Base-by-base conservation (phyloP, 2,888 invertebrate species). In the Phortica magna region DNA sequence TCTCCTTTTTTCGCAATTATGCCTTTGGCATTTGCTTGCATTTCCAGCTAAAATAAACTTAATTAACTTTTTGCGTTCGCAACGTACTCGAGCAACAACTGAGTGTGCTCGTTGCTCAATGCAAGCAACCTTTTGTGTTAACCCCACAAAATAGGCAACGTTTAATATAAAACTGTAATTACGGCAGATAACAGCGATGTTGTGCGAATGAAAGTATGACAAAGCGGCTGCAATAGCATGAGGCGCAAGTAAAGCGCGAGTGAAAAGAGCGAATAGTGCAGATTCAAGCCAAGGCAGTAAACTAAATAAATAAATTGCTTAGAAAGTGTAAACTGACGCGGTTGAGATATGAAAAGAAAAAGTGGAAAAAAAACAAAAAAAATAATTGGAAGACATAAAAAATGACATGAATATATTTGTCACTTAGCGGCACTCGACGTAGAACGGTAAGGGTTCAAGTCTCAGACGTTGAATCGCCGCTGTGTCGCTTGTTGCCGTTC, bases 1-100 rank as follows among this genome's bases (percentile, higher is more conserved):
- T 31, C 31, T 31, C 82, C 79, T 19, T 17, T 68, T 77, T 68
- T 61, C 17, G 48, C 43, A 68, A 4, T 85, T 80, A 80, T 80
- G 87, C 87, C 87, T 88, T 86, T 87, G 84, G 87, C 87, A 87
- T 85, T 84, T 83, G 77, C 76, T 80, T 79, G 48, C 61, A 22
- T 61, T 61, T 48, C 48, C 48, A 78, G 88, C 83, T 75, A 84
- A 88, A 87, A 87, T 85, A 86, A 86, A 86, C 85, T 88, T 82
- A 86, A 86, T 86, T 86, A 86, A 86, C 88, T 86, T 86, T 88
- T 87, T 88, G 65, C 65, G 12, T 65, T 65, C 39, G 41, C 65
- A 5, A 39, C 10, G n/a, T 19, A 22, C 31, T 22, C 10, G 61
- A 22, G 17, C 22, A 22, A 22, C 61, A 22, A 61, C 61, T 55